Evolutionary conservation across 53 echinoderm and acorn worm genomes (phyloP), one percentile per base, ranked within the genome.

Genomic region (Luidia sarsii): DNA sequence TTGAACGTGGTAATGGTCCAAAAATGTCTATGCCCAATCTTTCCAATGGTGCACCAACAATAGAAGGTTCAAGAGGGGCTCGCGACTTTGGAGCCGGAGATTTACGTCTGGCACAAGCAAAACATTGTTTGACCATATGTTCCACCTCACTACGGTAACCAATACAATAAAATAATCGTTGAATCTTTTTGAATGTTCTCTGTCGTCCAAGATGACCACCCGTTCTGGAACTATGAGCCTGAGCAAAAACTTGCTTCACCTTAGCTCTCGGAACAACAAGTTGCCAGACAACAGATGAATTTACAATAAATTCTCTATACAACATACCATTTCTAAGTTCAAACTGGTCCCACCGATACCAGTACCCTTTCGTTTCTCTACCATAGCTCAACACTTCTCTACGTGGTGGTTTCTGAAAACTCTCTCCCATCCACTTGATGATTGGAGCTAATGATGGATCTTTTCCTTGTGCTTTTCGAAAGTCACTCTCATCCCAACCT

Each of bases 131-230:
- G 4, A 53, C 53, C 53, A 9, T 11, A 16, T 16, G 10, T 27
- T n/a, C 49, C 55, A 37, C 70, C 83, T 14, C 65, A 48, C 65
- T 32, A 9, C 53, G n/a, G 53, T 53, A n/a, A n/a, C 53, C 53
- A 21, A 53, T 16, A 9, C 53, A 53, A 16, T 53, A 53, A 16
- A 53, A 53, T 4, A 19, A n/a, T 16, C 53, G 18, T 53, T 53
- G 53, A 11, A 53, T 53, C n/a, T 66, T 66, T 43, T 23, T 43
- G 3, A 66, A 66, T 7, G 67, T 66, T 43, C 41, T 66, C 23
- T 39, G 8, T 41, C 8, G 20, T 21, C 67, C 67, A 43, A 66
- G 45, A 39, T 66, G 67, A 24, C 67, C 67, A 7, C 19, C 67
- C 20, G 67, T 66, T 39, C 39, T 20, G 11, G 39, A 7, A 39